A percentile compares a stretch with the other conserved stretches of the same genome.
These are phyloP conservation scores for Bovichtus diacanthus DNA, from an alignment of 2,797 vertebrate genomes.

Conservation along the genomic window DNA sequence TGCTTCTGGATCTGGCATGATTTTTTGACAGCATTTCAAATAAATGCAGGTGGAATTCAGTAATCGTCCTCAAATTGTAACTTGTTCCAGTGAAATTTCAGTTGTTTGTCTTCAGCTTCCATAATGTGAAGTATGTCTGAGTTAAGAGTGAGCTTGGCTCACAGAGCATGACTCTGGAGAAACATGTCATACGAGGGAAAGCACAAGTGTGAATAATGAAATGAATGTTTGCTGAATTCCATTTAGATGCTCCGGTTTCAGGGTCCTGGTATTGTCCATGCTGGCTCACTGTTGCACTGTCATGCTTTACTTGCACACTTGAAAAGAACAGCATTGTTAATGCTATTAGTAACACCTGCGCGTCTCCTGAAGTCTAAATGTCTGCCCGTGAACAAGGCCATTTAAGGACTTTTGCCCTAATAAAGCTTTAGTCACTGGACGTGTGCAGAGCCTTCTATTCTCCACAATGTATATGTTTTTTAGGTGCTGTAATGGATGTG, in stretches of 20 bases:
- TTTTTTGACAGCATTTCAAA: conserved; percentile 3
- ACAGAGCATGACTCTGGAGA: neutral
- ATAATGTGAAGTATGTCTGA: neutral
- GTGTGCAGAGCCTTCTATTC: neutral
- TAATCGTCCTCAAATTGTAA: neutral
- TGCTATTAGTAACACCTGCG: neutral
- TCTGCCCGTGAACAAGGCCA: neutral
- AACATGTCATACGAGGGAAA: neutral
- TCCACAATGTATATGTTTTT: neutral
- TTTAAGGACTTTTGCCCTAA: neutral
- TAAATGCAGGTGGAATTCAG: neutral
- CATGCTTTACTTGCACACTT: neutral
- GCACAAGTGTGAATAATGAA: neutral
- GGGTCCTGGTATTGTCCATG: neutral
- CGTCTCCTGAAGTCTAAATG: neutral
- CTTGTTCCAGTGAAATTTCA: neutral
- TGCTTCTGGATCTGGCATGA: neutral
- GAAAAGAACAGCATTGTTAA: neutral
- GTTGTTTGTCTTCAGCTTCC: neutral
- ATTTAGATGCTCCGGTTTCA: neutral
- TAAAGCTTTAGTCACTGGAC: neutral
- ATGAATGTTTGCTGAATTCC: conserved; percentile 2
- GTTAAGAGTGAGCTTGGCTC: neutral
- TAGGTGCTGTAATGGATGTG: no score
- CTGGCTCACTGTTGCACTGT: neutral